A percentile compares a stretch with the other conserved stretches of the same genome.
Conservation (phyloP, 2,888 invertebrate genomes). For the Nudaria mundana region DNA sequence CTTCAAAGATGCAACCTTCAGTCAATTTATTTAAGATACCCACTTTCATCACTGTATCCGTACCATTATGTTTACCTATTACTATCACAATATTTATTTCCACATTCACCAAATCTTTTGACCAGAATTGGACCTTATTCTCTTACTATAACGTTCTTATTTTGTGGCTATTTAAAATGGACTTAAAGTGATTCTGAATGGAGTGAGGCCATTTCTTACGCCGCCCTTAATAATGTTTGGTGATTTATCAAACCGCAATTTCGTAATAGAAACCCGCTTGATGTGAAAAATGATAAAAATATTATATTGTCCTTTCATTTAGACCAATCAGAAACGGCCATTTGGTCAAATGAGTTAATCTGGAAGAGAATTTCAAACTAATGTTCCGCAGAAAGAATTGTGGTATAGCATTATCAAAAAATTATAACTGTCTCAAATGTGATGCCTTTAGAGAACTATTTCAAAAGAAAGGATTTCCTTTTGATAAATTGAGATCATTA, state of each 20-base stretch:
- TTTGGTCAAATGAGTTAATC: conserved; percentile 21
- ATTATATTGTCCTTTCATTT: conserved; percentile 50
- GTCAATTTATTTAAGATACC: conserved; percentile 61
- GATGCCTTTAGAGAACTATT: no score
- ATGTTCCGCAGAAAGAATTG: no score
- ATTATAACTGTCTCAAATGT: no score
- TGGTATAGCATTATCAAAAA: no score
- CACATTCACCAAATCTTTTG: conserved; percentile 30
- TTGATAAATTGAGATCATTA: no score
- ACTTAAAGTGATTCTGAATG: conserved; percentile 58
- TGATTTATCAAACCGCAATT: conserved; percentile 80
- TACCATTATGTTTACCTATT: conserved; percentile 66
- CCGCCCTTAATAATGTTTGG: conserved; percentile 77
- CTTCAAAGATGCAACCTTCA: conserved; percentile 32
- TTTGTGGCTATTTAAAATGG: conserved; percentile 23
- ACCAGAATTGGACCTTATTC: conserved; percentile 38
- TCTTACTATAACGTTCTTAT: conserved; percentile 38
- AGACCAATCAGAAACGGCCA: conserved; percentile 24
- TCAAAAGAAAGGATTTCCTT: no score
- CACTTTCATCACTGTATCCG: conserved; percentile 60
- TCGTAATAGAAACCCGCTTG: conserved; percentile 78
- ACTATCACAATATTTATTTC: conserved; percentile 64
- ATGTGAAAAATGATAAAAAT: conserved; percentile 65
- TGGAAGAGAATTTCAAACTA: no score
- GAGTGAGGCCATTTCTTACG: conserved; percentile 76